Base-by-base conservation (phyloP, 2,888 invertebrate genomes). In the Oscheius sp. region DNA sequence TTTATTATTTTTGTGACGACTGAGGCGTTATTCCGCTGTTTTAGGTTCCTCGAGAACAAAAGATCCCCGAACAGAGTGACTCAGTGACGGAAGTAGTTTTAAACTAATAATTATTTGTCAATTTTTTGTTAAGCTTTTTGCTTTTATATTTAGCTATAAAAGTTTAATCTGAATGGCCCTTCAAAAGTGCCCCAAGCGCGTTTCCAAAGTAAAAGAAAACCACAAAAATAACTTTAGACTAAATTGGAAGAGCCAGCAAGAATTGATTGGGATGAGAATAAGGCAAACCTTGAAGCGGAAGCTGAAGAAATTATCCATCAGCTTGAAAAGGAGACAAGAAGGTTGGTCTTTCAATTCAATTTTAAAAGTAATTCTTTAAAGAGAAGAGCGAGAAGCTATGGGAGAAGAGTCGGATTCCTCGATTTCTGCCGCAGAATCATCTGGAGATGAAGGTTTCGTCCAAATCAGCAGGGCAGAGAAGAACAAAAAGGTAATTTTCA, bases 281-380 rank as follows among this genome's bases (percentile, higher is more conserved):
- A 12, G 12, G 72, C 70, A 5, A 70, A 74, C 61, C 39, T 74
- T 4, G 64, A 63, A 20, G 68, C 52, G 20, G 74, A 74, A 48
- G 74, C 74, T 2, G 58, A 61, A 31, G 52, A 58, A 8, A 70
- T 72, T 2, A 72, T 74, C 27, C 45, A 55, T 27, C 50, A 63
- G 31, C 53, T 72, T 37, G 69, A 70, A 31, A 4, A 33, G 23
- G 46, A 69, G 27, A 37, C 46, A 15, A 64, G 31, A 64, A 17
- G 42, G 61, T 42, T 25, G 10, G 29, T 15, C 12, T 4, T 52
- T 52, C 50, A 3, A 50, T 27, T 17, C 20, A 6, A 3, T 15
- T 23, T 20, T 20, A 12, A 42, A 3, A 6, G 12, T 6, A 12
- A 42, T 6, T n/a, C 4, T 42, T 42, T 42, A 42, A 17, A 42